A percentile compares a stretch with the other conserved stretches of the same genome.
Evolutionary conservation across 2,888 invertebrate species (phyloP).

Genomic region (Parnassius smintheus): DNA sequence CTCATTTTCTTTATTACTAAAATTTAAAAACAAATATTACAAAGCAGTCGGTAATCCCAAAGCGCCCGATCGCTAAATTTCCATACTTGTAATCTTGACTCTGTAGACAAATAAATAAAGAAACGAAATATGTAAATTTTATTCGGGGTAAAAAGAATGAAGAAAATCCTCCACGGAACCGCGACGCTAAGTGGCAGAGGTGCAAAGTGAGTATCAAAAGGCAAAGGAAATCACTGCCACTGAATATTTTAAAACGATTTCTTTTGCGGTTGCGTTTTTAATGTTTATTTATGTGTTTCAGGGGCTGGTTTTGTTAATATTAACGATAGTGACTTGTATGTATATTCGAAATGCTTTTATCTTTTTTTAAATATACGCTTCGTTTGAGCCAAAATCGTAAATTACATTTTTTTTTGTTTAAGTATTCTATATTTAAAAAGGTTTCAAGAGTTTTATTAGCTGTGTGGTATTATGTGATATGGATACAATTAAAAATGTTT

Average conservation of each 20-base stretch:
- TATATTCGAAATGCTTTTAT: no score
- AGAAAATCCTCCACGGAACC: slow-evolving; percentile 41
- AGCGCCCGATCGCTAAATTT: slow-evolving; percentile 52
- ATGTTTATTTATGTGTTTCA: slow-evolving; percentile 62
- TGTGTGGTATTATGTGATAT: no score
- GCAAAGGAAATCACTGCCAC: slow-evolving; percentile 37
- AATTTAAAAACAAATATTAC: neutral
- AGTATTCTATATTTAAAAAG: no score
- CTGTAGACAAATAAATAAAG: slow-evolving; percentile 53
- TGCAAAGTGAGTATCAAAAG: slow-evolving; percentile 46
- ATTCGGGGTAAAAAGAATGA: slow-evolving; percentile 46
- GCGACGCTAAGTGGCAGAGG: slow-evolving; percentile 48
- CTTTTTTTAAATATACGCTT: no score
- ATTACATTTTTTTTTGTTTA: no score
- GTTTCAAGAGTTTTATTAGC: no score
- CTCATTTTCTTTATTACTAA: no score
- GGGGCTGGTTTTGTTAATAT: slow-evolving; percentile 57
- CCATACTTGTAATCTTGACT: slow-evolving; percentile 62
- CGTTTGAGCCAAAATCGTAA: no score
- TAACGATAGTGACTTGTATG: slow-evolving; percentile 40
- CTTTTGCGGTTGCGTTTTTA: slow-evolving; percentile 59
- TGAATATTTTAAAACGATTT: slow-evolving; percentile 66
- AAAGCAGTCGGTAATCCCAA: slow-evolving; percentile 33
- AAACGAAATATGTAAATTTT: slow-evolving; percentile 67
- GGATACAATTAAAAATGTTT: no score